Evolutionary conservation across 1,140 invertebrate species (phyloP).

Genomic region (Eriocheir sinensis): DNA sequence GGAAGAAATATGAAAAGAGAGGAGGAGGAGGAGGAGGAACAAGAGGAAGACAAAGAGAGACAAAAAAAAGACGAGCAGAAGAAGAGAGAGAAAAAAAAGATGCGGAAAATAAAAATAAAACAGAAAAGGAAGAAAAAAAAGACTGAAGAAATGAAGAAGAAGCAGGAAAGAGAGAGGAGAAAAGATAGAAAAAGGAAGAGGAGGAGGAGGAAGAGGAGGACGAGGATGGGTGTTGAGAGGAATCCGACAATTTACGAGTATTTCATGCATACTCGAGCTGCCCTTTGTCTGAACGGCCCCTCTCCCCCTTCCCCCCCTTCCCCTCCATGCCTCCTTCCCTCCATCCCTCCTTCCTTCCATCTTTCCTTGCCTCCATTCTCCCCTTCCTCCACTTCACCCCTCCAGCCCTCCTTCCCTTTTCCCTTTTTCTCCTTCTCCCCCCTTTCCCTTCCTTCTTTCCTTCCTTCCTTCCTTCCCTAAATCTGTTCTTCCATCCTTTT

Average conservation of each 20-base stretch:
- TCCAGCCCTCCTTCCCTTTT: too few species aligned
- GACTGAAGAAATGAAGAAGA: background rate
- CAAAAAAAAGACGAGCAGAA: background rate
- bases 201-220: background rate
- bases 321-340: background rate
- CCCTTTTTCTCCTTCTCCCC: background rate
- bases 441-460: too few species aligned
- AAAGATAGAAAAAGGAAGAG: background rate
- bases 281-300: slow-evolving; percentile 48
- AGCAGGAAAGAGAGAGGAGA: background rate
- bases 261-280: slow-evolving; percentile 60
- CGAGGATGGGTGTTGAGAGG: slow-evolving; percentile 40
- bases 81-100: background rate
- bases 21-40: background rate
- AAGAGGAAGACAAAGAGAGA: too few species aligned
- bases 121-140: background rate
- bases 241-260: slow-evolving; percentile 61
- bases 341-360: background rate
- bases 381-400: background rate
- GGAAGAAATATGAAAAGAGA: background rate
- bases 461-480: background rate
- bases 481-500: background rate
- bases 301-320: background rate
- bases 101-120: background rate
- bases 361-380: background rate